Conservation (phyloP, 2,797 vertebrate species). For the Nannoperca obscura region DNA sequence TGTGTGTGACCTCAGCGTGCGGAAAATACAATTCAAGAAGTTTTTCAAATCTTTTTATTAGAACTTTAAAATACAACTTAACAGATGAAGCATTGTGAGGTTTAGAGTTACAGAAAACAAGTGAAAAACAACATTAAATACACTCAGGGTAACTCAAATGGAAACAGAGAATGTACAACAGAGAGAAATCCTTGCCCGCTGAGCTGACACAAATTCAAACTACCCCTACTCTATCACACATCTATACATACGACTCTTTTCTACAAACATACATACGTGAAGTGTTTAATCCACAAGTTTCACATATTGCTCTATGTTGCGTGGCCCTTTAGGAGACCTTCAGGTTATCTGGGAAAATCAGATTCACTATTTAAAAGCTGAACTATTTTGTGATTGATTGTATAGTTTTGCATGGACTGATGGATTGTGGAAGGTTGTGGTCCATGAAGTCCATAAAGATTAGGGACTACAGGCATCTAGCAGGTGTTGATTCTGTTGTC, state of each 20-base stretch:
- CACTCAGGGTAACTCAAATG: conserved; percentile 50
- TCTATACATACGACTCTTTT: conserved; percentile 74
- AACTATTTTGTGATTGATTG: conserved; percentile 18
- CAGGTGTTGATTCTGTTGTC: conserved; percentile 6
- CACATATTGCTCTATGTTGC: conserved; percentile 51
- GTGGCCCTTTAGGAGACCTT: conserved; percentile 29
- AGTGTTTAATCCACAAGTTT: conserved; percentile 64
- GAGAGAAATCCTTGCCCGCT: conserved; percentile 47
- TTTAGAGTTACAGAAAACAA: conserved; percentile 59
- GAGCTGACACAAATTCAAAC: conserved; percentile 54
- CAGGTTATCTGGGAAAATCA: conserved; percentile 38
- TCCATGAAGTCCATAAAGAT: conserved; percentile 41
- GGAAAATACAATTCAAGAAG: conserved; percentile 11
- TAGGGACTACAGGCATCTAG: background rate
- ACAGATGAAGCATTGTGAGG: conserved; percentile 47
- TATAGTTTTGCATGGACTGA: conserved; percentile 6
- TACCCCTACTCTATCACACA: conserved; percentile 70
- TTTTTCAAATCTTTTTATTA: conserved; percentile 69
- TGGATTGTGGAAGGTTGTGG: conserved; percentile 3
- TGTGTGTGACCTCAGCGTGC: conserved; percentile 20
- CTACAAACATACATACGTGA: conserved; percentile 67
- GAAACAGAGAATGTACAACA: conserved; percentile 79
- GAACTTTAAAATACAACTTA: conserved; percentile 66
- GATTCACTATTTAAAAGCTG: conserved; percentile 27
- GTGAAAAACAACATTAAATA: conserved; percentile 79